Evolutionary conservation across 2,113 vertebrate genomes (phyloP).

Genomic region (Pterocles burchelli): DNA sequence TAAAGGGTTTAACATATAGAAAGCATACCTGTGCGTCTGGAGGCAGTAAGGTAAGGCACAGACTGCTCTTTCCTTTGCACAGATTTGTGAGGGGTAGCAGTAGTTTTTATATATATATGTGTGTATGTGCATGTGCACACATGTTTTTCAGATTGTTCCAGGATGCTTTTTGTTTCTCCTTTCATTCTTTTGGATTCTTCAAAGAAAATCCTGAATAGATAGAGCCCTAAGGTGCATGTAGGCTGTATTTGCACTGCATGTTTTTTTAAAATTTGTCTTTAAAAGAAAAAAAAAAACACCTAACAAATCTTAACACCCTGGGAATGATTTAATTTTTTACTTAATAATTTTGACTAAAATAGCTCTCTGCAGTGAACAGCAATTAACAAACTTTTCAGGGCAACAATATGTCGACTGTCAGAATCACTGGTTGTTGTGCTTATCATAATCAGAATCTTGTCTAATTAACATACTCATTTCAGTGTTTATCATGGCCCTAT

Average conservation of each 20-base stretch:
- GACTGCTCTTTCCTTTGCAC: not conserved
- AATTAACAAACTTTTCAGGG: not conserved
- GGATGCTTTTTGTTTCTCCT: not conserved
- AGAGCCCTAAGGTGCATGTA: not conserved
- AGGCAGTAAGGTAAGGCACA: not conserved
- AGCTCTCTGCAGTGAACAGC: not conserved
- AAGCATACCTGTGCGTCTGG: not conserved
- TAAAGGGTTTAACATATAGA: not conserved
- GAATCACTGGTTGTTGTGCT: not conserved
- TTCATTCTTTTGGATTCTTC: not conserved
- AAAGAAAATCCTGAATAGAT: not conserved
- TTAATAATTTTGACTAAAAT: not conserved
- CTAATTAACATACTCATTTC: not conserved
- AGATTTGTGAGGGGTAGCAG: not conserved
- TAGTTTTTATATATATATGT: not conserved
- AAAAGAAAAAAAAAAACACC: not conserved
- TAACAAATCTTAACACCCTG: not conserved
- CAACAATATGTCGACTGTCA: not conserved
- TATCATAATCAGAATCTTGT: not conserved
- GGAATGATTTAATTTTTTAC: not conserved
- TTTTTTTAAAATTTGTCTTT: not conserved
- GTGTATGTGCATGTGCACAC: accelerated
- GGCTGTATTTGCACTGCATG: not conserved
- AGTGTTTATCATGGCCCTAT: not conserved
- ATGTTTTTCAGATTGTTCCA: not conserved